phyloP scores from a whole-genome alignment of 2,113 vertebrate genomes.

The Barbus barbus region DNA sequence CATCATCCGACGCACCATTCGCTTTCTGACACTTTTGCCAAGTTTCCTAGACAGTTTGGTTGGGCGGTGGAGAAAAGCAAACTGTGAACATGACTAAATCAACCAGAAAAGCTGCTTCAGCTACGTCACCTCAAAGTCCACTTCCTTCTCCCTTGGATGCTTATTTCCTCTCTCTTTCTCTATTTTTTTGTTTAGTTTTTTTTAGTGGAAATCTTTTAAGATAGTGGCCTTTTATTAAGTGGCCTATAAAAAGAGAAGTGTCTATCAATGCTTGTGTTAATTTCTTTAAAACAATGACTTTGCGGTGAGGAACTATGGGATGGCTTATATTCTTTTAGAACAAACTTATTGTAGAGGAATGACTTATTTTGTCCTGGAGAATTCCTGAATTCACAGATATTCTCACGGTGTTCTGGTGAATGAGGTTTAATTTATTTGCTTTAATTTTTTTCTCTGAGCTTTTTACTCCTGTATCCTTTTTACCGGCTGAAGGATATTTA shows the following conservation, averaged over 20 bases:
- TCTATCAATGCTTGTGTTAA: constrained; percentile 63
- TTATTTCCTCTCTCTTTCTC: constrained; percentile 6
- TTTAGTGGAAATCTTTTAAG: constrained; percentile 64
- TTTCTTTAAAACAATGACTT: constrained; percentile 58
- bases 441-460: constrained; percentile 57
- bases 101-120: constrained; percentile 59
- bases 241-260: constrained; percentile 64
- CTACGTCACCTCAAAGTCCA: constrained; percentile 47
- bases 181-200: no score
- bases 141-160: constrained; percentile 51
- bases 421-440: constrained; percentile 79
- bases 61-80: constrained; percentile 59
- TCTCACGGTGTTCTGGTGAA: constrained; percentile 67
- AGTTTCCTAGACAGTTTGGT: no score
- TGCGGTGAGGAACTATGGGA: constrained; percentile 57
- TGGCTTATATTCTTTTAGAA: constrained; percentile 68
- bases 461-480: constrained; percentile 70
- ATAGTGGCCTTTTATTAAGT: constrained; percentile 69
- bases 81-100: constrained; percentile 80
- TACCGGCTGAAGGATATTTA: constrained; percentile 84
- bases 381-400: constrained; percentile 70
- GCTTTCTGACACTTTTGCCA: constrained; percentile 68
- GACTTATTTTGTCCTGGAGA: constrained; percentile 63
- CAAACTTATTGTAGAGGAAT: constrained; percentile 69
- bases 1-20: constrained; percentile 62